These are phyloP conservation scores for Pseudopleuronectes americanus DNA, from an alignment of 2,797 vertebrate genomes.

Conservation along the genomic window DNA sequence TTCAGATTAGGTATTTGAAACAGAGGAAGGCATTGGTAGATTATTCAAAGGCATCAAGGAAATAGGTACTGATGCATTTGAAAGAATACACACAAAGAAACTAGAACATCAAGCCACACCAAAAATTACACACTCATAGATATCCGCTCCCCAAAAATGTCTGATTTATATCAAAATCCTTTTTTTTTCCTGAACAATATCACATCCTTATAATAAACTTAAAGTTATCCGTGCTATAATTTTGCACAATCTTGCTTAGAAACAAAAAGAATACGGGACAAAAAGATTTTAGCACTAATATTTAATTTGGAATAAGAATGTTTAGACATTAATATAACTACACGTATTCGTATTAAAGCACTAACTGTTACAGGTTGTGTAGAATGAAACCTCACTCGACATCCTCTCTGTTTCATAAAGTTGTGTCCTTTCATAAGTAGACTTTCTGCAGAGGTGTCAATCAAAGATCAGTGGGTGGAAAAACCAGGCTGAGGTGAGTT, in stretches of 20 bases:
- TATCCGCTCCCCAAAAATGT: too few species aligned
- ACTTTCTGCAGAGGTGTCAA: conserved; percentile 56
- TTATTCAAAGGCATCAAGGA: conserved; percentile 32
- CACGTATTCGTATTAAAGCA: conserved; percentile 50
- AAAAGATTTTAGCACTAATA: conserved; percentile 29
- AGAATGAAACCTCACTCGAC: conserved; percentile 15
- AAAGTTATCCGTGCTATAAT: too few species aligned
- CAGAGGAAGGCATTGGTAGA: conserved; percentile 26
- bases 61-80: conserved; percentile 20
- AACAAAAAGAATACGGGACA: too few species aligned
- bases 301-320: conserved; percentile 29
- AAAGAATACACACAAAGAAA: conserved; percentile 27
- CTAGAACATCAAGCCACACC: too few species aligned
- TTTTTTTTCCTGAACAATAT: too few species aligned
- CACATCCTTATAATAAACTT: too few species aligned
- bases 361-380: conserved; percentile 40
- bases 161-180: too few species aligned
- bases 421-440: conserved; percentile 42
- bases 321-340: conserved; percentile 46
- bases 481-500: conserved; percentile 33
- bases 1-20: conserved; percentile 46
- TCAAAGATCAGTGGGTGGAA: conserved; percentile 47
- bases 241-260: too few species aligned
- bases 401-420: conserved; percentile 33
- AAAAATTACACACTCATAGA: too few species aligned